Evolutionary conservation across 2,888 invertebrate species (phyloP).

Genomic region (Andrena dorsata): DNA sequence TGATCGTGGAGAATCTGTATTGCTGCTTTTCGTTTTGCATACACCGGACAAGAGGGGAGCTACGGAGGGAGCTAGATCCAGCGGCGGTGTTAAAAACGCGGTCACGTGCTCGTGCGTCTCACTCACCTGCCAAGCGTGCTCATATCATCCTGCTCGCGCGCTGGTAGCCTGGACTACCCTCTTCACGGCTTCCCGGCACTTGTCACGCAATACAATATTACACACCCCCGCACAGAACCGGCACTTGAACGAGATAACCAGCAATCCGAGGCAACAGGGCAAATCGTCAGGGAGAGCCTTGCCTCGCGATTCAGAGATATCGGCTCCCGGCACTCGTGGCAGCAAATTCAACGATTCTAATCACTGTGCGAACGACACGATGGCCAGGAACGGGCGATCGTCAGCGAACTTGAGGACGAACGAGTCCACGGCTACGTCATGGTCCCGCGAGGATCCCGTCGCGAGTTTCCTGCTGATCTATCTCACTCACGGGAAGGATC

Average conservation of each 20-base stretch:
- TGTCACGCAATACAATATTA: conserved; percentile 65
- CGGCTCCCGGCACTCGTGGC: neutral
- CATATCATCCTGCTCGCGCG: conserved; percentile 83
- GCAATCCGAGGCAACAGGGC: conserved; percentile 44
- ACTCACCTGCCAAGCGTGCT: conserved; percentile 84
- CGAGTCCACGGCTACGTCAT: conserved; percentile 35
- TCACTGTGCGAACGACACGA: conserved; percentile 19
- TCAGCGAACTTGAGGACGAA: neutral
- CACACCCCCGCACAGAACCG: conserved; percentile 71
- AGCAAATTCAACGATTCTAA: neutral
- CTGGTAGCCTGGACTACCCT: conserved; percentile 70
- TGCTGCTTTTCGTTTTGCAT: neutral
- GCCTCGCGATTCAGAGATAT: conserved; percentile 16
- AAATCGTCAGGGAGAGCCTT: conserved; percentile 21
- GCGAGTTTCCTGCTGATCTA: conserved; percentile 20
- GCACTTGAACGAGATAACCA: conserved; percentile 56
- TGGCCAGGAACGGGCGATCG: neutral
- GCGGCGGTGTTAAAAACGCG: conserved; percentile 21
- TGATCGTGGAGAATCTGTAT: neutral
- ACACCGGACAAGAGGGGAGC: neutral
- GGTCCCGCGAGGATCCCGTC: conserved; percentile 15
- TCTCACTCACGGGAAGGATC: conserved; percentile 40
- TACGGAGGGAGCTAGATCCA: neutral
- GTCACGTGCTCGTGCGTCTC: conserved; percentile 65
- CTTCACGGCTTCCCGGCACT: conserved; percentile 66